Base-by-base conservation (phyloP, 2,888 invertebrate genomes). In the Dilophus febrilis region DNA sequence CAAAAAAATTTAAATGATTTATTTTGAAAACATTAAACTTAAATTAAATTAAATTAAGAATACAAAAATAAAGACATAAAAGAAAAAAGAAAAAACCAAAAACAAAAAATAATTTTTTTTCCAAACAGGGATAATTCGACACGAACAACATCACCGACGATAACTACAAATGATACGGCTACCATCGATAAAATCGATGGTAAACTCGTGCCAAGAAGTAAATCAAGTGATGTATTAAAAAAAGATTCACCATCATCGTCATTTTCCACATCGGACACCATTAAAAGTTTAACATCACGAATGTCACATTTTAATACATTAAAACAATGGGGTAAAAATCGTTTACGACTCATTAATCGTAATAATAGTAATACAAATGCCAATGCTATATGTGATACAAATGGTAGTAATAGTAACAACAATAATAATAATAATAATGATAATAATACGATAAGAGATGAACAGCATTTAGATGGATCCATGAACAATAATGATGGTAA, bases 261-360 rank as follows among this genome's bases (percentile, higher is more conserved):
- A 54, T 56, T 57, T 49, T 12, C 33, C 28, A 34, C 41, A 31
- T 58, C 57, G 45, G 45, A 47, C 28, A 40, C 30, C 18, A 57
- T 61, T 14, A 61, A 61, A 49, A 56, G 50, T 68, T 74, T 62
- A 62, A 68, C 59, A 47, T 58, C 60, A 10, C 55, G 61, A 22
- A 28, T 37, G 5, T 75, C 78, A 35, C 80, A 81, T 54, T 80
- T 87, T 58, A 82, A 83, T 58, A 78, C 79, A 19, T 63, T 87
- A 41, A 84, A 83, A 58, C 81, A 83, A 55, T 87, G 86, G 86
- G 83, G 86, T 42, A 77, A 77, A 55, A 83, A 74, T 51, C 71
- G 83, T 49, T 68, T 86, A 56, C 73, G 71, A 57, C 67, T 82
- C 54, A 80, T 84, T 53, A 77, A 77, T 50, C 70, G 74, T 59